Percentiles rank a stretch among this genome's conserved stretches.
phyloP scores from a whole-genome alignment of 2,113 vertebrate genomes.

The Thamnophis sirtalis region DNA sequence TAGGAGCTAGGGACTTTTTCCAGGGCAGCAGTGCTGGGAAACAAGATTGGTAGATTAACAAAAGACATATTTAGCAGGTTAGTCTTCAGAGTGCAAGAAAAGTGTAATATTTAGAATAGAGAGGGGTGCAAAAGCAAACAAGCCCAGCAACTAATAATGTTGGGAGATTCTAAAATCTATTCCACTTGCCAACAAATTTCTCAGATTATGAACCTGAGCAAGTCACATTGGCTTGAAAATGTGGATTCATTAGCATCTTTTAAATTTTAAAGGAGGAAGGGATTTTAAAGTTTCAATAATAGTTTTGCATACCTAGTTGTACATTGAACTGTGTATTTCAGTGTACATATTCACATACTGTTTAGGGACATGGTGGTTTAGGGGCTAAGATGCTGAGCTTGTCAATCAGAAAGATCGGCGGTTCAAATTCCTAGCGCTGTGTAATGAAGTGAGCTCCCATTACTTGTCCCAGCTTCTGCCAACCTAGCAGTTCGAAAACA shows the following conservation, averaged over 20 bases:
- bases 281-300: background rate
- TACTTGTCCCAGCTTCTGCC: no score
- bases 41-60: slow-evolving; percentile 44
- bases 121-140: slow-evolving; percentile 12
- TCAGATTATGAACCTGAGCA: slow-evolving; percentile 17
- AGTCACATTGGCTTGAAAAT: slow-evolving; percentile 25
- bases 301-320: background rate
- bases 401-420: no score
- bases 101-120: background rate
- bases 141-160: background rate
- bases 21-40: slow-evolving; percentile 39
- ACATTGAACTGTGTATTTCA: background rate
- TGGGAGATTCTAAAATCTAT: slow-evolving; percentile 20
- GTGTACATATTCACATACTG: background rate
- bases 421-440: no score
- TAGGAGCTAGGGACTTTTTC: slow-evolving; percentile 46
- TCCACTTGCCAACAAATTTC: slow-evolving; percentile 16
- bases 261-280: background rate
- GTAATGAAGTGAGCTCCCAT: no score
- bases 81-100: slow-evolving; percentile 5
- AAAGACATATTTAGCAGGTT: slow-evolving; percentile 11
- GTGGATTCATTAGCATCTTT: background rate
- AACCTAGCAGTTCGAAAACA: no score
- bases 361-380: no score
- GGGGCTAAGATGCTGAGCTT: no score